Evolutionary conservation across 2,113 vertebrate species (phyloP).

Genomic region (Cervus canadensis): DNA sequence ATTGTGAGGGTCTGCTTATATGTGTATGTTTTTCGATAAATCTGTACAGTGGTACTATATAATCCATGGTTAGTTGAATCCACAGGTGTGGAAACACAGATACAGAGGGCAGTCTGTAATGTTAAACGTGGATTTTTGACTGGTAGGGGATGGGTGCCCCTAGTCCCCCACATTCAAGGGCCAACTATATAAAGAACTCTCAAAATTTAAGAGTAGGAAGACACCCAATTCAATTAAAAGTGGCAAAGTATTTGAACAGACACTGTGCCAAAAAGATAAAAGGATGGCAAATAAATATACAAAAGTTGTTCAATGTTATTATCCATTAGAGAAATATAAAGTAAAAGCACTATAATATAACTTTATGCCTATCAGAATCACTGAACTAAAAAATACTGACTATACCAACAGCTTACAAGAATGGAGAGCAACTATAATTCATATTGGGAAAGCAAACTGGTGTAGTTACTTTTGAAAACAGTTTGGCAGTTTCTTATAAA

Average conservation of each 20-base stretch:
- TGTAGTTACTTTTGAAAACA: background rate
- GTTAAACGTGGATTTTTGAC: background rate
- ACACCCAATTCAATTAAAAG: background rate
- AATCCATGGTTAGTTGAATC: background rate
- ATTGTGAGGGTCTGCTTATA: background rate
- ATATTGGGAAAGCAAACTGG: background rate
- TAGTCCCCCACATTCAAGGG: background rate
- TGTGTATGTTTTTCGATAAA: background rate
- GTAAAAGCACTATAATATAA: background rate
- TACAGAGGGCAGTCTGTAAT: background rate
- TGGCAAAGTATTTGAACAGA: background rate
- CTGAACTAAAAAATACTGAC: background rate
- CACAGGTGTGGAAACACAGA: background rate
- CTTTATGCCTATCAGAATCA: background rate
- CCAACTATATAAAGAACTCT: background rate
- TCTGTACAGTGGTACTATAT: background rate
- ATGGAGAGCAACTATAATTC: background rate
- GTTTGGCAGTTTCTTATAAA: background rate
- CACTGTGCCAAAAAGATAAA: background rate
- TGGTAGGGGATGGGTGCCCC: background rate
- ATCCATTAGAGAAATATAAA: background rate
- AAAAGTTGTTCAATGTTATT: background rate
- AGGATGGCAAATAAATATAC: background rate
- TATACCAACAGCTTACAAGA: background rate
- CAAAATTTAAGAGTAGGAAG: background rate